Conservation (phyloP, 2,113 vertebrate species). For the Phaethon lepturus region DNA sequence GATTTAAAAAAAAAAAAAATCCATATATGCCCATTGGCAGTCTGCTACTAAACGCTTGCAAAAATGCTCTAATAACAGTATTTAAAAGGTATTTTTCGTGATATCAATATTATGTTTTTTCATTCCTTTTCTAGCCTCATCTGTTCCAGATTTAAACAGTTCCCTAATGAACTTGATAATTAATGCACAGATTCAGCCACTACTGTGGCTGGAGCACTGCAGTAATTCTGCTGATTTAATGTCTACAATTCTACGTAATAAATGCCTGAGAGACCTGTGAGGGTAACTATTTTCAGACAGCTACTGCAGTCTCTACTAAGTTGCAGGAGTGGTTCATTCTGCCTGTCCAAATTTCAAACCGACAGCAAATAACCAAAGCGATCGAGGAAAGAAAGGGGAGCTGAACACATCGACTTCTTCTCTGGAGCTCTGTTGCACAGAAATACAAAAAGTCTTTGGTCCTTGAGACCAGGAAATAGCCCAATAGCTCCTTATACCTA, state of each 20-base stretch:
- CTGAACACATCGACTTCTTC: not conserved
- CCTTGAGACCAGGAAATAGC: rapidly evolving
- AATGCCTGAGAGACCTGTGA: not conserved
- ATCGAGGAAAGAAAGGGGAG: not conserved
- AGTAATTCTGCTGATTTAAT: not conserved
- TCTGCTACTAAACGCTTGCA: not conserved
- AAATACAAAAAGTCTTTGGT: not conserved
- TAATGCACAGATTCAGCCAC: not conserved
- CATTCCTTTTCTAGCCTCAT: not conserved
- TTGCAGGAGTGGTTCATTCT: not conserved
- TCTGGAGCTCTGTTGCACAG: not conserved
- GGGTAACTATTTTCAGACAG: not conserved
- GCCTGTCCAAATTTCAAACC: not conserved
- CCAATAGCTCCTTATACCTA: no score
- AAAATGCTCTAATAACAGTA: not conserved
- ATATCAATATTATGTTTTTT: not conserved
- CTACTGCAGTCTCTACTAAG: not conserved
- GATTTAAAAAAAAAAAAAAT: not conserved
- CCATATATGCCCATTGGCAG: not conserved
- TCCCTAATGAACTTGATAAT: not conserved
- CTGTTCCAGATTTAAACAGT: not conserved
- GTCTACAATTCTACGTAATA: not conserved
- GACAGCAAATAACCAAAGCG: not conserved
- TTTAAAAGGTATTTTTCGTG: not conserved
- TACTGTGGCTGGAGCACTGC: not conserved